Evolutionary conservation across 2,888 invertebrate genomes (phyloP), one percentile per base, ranked within the genome.

Genomic region (Xestoiulus laeticollis): DNA sequence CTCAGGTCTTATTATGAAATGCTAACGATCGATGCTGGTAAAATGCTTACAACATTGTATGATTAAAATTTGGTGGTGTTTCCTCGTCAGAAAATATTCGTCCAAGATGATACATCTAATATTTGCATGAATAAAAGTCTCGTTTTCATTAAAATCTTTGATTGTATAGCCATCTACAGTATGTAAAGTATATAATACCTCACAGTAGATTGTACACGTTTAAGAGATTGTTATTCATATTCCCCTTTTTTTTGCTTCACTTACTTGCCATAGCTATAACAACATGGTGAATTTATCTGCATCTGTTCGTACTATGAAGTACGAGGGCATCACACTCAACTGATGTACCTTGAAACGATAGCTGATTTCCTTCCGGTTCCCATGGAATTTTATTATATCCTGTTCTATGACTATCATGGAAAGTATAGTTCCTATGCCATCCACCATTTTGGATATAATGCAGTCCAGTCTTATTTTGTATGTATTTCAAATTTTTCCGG

Each of bases 401-500:
- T 68, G 68, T 68, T 26, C n/a, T 2, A n/a, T 59, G 3, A n/a
- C 14, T 14, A 14, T 59, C 12, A 5, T 78, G 78, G 30, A 30
- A 78, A 14, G 30, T 14, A 68, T 14, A 78, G 30, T 12, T 78
- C 14, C 78, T 26, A 22, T 78, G 5, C 12, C 78, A 30, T 78
- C 26, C 30, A 22, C 78, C 78, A 30, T 22, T 59, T 68, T 68
- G 22, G 22, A n/a, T 26, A n/a, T 16, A 53, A 59, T 59, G 22
- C 59, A 5, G 12, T 78, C 30, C 30, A 84, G 38, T 83, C 84
- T 48, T 48, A 14, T 14, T 22, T 33, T n/a, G 19, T 26, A 53
- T 30, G 30, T 78, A 48, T 84, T 19, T 87, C 84, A 87, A 16
- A 48, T 84, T 68, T 88, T 88, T 88, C 86, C 88, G n/a, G 86